Conservation (phyloP, 2,888 invertebrate species). For the Chydorus sphaericus region DNA sequence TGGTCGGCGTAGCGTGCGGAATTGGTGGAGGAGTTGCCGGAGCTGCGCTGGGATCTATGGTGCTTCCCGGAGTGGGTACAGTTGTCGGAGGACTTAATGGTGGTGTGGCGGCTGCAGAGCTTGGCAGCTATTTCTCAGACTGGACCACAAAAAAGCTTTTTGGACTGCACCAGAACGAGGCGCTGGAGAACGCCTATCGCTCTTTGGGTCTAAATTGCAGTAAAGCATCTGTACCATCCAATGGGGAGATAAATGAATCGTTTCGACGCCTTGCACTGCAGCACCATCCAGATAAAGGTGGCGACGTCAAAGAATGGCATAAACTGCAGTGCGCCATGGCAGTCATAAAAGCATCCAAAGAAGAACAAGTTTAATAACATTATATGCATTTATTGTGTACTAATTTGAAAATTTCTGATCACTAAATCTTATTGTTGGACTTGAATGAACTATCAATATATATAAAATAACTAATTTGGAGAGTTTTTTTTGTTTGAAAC, state of each 20-base stretch:
- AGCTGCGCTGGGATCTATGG: background rate
- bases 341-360: background rate
- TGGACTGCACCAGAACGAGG: background rate
- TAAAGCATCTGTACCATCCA: too few species aligned
- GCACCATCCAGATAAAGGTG: background rate
- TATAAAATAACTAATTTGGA: too few species aligned
- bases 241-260: background rate
- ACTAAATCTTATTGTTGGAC: too few species aligned
- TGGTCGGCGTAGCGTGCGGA: background rate
- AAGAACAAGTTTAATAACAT: too few species aligned
- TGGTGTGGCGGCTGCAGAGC: background rate
- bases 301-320: background rate
- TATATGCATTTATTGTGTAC: too few species aligned
- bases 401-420: too few species aligned
- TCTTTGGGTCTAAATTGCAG: background rate
- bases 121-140: background rate
- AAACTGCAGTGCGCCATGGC: background rate
- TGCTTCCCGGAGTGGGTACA: background rate
- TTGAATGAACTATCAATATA: too few species aligned
- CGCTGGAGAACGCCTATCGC: too few species aligned
- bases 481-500: too few species aligned
- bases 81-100: background rate
- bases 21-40: background rate
- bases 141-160: background rate
- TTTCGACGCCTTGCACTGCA: background rate